Evolutionary conservation across 2,888 invertebrate species (phyloP).

Genomic region (Pollenia angustigena): DNA sequence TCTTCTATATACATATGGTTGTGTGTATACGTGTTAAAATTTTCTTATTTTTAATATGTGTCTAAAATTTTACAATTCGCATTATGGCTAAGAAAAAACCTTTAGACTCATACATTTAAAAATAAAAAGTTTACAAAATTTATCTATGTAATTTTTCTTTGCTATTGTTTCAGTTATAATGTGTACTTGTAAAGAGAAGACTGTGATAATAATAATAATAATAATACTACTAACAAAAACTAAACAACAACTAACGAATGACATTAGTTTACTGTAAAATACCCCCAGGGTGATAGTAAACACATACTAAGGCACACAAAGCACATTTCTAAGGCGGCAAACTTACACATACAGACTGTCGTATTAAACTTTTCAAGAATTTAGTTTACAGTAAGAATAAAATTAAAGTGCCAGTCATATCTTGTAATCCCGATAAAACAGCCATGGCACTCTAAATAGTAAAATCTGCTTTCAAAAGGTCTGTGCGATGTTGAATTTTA

Average conservation of each 20-base stretch:
- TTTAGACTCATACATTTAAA: slow-evolving; percentile 5
- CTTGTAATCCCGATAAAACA: not conserved
- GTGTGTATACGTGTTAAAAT: not conserved
- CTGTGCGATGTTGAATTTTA: too few species aligned
- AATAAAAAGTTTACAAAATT: slow-evolving; percentile 28
- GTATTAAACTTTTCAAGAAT: slow-evolving; percentile 2
- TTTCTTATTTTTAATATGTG: not conserved
- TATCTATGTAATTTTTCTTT: slow-evolving; percentile 33
- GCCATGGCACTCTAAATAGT: too few species aligned
- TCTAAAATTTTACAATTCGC: slow-evolving; percentile 27
- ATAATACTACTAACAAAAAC: not conserved
- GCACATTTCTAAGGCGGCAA: too few species aligned
- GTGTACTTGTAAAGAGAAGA: not conserved
- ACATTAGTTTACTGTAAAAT: slow-evolving; percentile 43
- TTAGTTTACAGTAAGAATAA: slow-evolving; percentile 8
- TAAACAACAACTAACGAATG: slow-evolving; percentile 1
- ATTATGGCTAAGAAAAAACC: slow-evolving; percentile 16
- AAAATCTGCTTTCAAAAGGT: too few species aligned
- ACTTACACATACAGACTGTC: not conserved
- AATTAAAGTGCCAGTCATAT: not conserved
- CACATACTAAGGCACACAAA: slow-evolving; percentile 1
- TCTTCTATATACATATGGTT: too few species aligned
- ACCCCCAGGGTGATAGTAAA: slow-evolving; percentile 30
- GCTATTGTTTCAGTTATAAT: slow-evolving; percentile 17
- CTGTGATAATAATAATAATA: slow-evolving; percentile 11